phyloP scores from a whole-genome alignment of 2,113 vertebrate genomes.

The Puntigrus tetrazona region DNA sequence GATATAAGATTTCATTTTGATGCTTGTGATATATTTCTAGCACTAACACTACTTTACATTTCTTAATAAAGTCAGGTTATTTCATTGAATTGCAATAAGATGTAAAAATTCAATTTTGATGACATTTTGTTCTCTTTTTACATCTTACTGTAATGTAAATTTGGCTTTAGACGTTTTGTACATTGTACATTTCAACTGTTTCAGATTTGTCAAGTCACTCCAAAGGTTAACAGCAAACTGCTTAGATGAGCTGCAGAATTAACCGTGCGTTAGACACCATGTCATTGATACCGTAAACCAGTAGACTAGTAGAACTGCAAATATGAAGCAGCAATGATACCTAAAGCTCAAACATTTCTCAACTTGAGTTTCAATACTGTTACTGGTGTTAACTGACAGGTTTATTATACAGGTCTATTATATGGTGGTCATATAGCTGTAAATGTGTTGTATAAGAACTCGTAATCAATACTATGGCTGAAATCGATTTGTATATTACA shows the following conservation, averaged over 20 bases:
- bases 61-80: not conserved
- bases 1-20: conserved; percentile 45
- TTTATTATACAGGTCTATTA: conserved; percentile 15
- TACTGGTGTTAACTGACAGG: conserved; percentile 28
- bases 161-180: conserved; percentile 10
- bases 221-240: not conserved
- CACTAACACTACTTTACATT: conserved; percentile 66
- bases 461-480: conserved; percentile 45
- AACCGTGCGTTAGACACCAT: not conserved
- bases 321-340: conserved; percentile 13
- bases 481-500: conserved; percentile 59
- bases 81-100: not conserved
- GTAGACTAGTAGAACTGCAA: not conserved
- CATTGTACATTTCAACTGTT: conserved; percentile 27
- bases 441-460: conserved; percentile 59
- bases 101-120: conserved; percentile 6
- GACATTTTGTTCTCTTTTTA: not conserved
- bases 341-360: conserved; percentile 23
- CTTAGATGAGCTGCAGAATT: conserved; percentile 25
- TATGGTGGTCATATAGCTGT: conserved; percentile 48
- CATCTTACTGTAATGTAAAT: conserved; percentile 6
- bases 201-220: conserved; percentile 26
- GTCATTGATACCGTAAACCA: not conserved
- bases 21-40: conserved; percentile 61
- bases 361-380: conserved; percentile 8